Evolutionary conservation across 2,113 vertebrate genomes (phyloP).

Genomic region (Drymodes brunneopygia): DNA sequence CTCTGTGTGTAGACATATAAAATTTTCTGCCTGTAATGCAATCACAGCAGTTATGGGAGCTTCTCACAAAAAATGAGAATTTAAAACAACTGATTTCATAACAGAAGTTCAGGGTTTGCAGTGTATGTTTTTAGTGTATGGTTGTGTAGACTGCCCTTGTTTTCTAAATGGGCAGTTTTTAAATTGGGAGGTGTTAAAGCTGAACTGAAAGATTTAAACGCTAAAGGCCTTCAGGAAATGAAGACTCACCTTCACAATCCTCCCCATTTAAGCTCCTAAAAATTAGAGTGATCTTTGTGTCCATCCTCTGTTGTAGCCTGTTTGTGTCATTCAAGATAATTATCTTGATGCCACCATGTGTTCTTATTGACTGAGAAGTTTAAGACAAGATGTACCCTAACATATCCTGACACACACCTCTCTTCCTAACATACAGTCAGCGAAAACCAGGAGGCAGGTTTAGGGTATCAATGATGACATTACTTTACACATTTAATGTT

Average conservation of each 20-base stretch:
- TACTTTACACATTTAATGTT: neutral
- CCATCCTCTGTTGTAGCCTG: neutral
- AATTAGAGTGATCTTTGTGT: neutral
- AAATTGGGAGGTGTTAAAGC: neutral
- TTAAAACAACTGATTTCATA: neutral
- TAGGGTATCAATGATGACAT: neutral
- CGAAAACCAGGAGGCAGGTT: conserved; percentile 17
- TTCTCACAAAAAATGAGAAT: neutral
- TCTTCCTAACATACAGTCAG: conserved; percentile 1
- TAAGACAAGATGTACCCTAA: conserved; percentile 17
- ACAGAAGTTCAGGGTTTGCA: neutral
- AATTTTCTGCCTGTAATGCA: neutral
- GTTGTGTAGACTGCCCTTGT: neutral
- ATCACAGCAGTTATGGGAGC: neutral
- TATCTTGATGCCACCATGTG: neutral
- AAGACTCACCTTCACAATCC: neutral
- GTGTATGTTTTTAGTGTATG: neutral
- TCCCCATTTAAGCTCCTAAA: neutral
- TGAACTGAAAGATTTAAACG: neutral
- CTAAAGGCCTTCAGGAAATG: neutral
- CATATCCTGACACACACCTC: neutral
- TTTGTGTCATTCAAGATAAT: conserved; percentile 21
- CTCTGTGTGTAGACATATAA: neutral
- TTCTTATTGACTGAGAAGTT: conserved; percentile 30
- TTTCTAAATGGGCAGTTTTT: neutral